Evolutionary conservation across 2,888 invertebrate species (phyloP).

Genomic region (Drosophila meridionalis): DNA sequence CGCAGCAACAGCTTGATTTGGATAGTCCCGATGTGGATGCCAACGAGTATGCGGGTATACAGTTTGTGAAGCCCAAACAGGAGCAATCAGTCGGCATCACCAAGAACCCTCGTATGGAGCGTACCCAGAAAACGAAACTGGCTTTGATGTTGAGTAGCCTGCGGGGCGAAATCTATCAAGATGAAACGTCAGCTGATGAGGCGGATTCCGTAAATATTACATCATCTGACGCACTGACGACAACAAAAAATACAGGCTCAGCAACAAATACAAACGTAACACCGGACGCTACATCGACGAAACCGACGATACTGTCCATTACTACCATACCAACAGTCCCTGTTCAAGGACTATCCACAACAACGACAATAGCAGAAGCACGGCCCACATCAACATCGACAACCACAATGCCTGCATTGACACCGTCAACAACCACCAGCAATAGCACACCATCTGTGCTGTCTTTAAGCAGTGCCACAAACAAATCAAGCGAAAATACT

Average conservation of each 20-base stretch:
- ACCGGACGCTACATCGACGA: conserved; percentile 12
- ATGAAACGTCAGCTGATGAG: conserved; percentile 61
- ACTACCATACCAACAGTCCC: background rate
- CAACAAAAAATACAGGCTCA: conserved; percentile 16
- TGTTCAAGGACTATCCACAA: background rate
- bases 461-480: conserved; percentile 10
- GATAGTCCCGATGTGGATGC: conserved; percentile 51
- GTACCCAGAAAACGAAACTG: conserved; percentile 83
- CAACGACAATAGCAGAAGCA: background rate
- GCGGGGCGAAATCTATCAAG: conserved; percentile 82
- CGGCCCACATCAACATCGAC: background rate
- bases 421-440: conserved; percentile 10
- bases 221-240: background rate
- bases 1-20: conserved; percentile 24
- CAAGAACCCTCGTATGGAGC: conserved; percentile 76
- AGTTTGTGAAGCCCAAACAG: conserved; percentile 84
- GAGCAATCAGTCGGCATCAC: conserved; percentile 54
- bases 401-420: background rate
- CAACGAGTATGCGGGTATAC: conserved; percentile 78
- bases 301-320: background rate
- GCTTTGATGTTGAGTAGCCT: conserved; percentile 84
- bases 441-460: conserved; percentile 9
- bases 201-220: conserved; percentile 38
- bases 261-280: conserved; percentile 28
- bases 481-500: conserved; percentile 1